Conservation (phyloP, 2,888 invertebrate species). For the Charanyca ferruginea region DNA sequence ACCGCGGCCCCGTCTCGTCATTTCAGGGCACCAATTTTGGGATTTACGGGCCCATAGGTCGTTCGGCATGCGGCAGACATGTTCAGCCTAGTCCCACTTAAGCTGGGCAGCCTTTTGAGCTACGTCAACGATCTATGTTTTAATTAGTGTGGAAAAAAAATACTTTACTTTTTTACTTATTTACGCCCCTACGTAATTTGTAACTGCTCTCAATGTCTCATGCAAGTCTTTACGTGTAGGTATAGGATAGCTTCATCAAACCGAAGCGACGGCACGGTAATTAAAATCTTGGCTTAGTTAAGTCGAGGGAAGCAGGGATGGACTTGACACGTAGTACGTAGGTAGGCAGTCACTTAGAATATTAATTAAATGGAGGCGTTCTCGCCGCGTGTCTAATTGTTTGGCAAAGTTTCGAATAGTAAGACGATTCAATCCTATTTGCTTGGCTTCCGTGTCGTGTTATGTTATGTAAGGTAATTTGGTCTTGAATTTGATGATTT, state of each 20-base stretch:
- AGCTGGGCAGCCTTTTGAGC: too few species aligned
- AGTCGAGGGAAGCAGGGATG: constrained; percentile 47
- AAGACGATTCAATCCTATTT: background rate
- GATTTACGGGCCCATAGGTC: too few species aligned
- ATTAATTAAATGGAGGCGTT: constrained; percentile 12
- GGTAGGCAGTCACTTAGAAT: constrained; percentile 1
- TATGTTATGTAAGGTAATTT: constrained; percentile 10
- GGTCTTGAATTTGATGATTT: background rate
- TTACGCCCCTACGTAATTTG: too few species aligned
- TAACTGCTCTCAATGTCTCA: constrained; percentile 1
- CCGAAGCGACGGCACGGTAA: constrained; percentile 53
- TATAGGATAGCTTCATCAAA: constrained; percentile 55
- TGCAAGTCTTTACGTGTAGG: constrained; percentile 34
- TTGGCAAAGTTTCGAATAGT: background rate
- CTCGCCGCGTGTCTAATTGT: background rate
- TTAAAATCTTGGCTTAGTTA: constrained; percentile 63
- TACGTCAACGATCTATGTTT: too few species aligned
- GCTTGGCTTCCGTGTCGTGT: background rate
- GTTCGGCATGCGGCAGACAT: too few species aligned
- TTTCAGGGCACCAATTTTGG: too few species aligned
- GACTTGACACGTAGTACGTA: constrained; percentile 4
- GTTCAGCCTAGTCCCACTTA: too few species aligned
- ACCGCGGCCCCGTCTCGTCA: too few species aligned
- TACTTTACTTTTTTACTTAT: too few species aligned
- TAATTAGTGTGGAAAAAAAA: too few species aligned